Conservation (phyloP, 2,888 invertebrate species). For the Ormyrus pomaceus region DNA sequence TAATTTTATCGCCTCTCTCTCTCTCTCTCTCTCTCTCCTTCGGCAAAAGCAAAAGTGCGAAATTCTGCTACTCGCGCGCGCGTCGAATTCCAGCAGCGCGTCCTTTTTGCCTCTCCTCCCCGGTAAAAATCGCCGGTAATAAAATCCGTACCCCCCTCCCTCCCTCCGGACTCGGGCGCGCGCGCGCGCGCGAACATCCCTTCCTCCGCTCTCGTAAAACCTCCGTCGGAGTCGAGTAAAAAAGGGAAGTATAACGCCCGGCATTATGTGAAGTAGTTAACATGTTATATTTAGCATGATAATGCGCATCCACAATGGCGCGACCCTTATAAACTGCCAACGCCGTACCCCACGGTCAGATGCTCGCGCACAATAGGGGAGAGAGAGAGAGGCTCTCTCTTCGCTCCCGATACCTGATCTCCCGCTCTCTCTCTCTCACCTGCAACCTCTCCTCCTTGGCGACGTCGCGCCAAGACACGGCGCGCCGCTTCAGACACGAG, state of each 20-base stretch:
- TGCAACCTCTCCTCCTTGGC: not conserved
- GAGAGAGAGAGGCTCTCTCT: slow-evolving; percentile 28
- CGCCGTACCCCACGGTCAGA: slow-evolving; percentile 75
- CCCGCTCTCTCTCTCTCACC: slow-evolving; percentile 43
- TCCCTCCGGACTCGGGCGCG: not conserved
- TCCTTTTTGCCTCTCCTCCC: not conserved
- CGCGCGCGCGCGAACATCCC: slow-evolving; percentile 12
- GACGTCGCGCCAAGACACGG: not conserved
- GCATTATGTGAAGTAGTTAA: slow-evolving; percentile 83
- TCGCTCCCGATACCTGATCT: slow-evolving; percentile 72
- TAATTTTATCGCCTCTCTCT: slow-evolving; percentile 19
- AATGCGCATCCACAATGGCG: slow-evolving; percentile 73
- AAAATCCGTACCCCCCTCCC: slow-evolving; percentile 29
- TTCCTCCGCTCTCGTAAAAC: slow-evolving; percentile 36
- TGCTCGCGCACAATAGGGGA: slow-evolving; percentile 73
- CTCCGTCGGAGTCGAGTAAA: not conserved
- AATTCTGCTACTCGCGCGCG: not conserved
- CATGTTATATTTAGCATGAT: slow-evolving; percentile 76
- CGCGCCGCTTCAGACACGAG: slow-evolving; percentile 15
- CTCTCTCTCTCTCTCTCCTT: not conserved
- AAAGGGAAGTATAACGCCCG: slow-evolving; percentile 35
- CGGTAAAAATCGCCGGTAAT: slow-evolving; percentile 41
- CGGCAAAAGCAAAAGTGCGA: slow-evolving; percentile 23
- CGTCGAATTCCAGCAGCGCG: not conserved
- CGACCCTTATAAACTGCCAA: slow-evolving; percentile 75